phyloP scores from a whole-genome alignment of 2,797 vertebrate species.

The Pangasius krempfi region DNA sequence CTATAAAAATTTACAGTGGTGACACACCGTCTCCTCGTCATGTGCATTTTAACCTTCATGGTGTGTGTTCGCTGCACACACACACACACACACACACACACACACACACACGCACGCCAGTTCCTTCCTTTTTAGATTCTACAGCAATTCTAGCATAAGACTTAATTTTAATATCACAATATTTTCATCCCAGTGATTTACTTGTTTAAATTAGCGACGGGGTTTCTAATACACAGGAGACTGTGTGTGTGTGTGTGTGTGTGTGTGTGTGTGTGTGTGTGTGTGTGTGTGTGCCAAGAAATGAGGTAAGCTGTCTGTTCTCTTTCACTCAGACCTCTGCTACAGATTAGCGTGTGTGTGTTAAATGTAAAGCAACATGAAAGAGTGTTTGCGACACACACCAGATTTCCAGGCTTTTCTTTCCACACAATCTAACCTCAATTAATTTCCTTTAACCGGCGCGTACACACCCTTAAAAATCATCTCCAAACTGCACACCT shows the following conservation, averaged over 20 bases:
- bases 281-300: background rate
- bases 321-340: conserved; percentile 46
- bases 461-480: background rate
- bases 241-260: background rate
- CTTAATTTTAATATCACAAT: background rate
- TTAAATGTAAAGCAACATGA: conserved; percentile 52
- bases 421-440: background rate
- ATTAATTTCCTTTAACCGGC: background rate
- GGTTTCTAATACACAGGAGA: conserved; percentile 62
- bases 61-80: background rate
- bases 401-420: background rate
- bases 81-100: background rate
- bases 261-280: background rate
- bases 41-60: background rate
- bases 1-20: background rate
- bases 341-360: conserved; percentile 63
- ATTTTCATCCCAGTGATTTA: background rate
- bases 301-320: conserved; percentile 61
- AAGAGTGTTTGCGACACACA: conserved; percentile 35
- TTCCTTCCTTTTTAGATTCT: background rate
- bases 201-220: background rate
- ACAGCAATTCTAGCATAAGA: background rate
- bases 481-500: background rate
- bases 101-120: background rate
- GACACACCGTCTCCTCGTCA: background rate